Percentiles rank a stretch among this genome's conserved stretches.
phyloP scores from a whole-genome alignment of 2,888 invertebrate species.

The Actias luna region DNA sequence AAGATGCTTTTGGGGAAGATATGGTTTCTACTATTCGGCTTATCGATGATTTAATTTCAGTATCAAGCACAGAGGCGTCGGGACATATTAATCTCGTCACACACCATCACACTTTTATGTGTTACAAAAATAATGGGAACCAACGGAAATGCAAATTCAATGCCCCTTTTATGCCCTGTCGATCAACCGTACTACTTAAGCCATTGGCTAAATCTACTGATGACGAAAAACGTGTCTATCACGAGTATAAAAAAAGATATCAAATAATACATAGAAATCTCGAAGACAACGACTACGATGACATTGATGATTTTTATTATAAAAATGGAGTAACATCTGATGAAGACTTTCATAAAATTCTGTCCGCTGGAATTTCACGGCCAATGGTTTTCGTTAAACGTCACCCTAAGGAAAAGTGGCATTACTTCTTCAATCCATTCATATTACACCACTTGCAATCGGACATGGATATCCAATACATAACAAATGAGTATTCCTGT shows the following conservation, averaged over 20 bases:
- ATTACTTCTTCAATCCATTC: conserved; percentile 56
- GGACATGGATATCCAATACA: conserved; percentile 54
- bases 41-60: conserved; percentile 37
- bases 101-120: conserved; percentile 42
- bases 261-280: conserved; percentile 32
- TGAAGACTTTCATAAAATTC: conserved; percentile 36
- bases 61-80: conserved; percentile 37
- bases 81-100: conserved; percentile 38
- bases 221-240: conserved; percentile 26
- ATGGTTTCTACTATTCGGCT: conserved; percentile 27
- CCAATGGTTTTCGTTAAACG: conserved; percentile 45
- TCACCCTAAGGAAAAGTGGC: conserved; percentile 47
- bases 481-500: conserved; percentile 56
- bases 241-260: conserved; percentile 32
- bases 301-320: conserved; percentile 38
- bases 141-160: conserved; percentile 39
- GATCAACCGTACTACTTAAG: conserved; percentile 30
- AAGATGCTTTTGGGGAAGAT: conserved; percentile 28
- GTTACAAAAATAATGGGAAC: conserved; percentile 37
- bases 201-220: conserved; percentile 40
- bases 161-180: conserved; percentile 42
- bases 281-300: conserved; percentile 35
- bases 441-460: conserved; percentile 41
- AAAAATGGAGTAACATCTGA: conserved; percentile 37
- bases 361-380: conserved; percentile 43